These are phyloP conservation scores for Chelonoidis abingdonii DNA, from an alignment of 2,113 vertebrate genomes.

Conservation along the genomic window DNA sequence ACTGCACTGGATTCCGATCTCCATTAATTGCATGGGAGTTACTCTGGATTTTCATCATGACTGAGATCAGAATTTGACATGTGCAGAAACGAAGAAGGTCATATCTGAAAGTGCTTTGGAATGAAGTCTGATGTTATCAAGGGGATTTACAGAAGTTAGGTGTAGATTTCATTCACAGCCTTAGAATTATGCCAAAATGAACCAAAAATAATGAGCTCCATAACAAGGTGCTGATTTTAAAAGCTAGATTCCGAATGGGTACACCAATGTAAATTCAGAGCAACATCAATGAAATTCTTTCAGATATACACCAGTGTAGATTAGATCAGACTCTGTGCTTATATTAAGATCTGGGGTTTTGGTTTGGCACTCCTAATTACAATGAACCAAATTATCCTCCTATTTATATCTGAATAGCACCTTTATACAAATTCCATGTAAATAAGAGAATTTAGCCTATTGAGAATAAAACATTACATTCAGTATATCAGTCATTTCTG, in stretches of 20 bases:
- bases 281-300: background rate
- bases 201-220: background rate
- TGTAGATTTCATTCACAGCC: background rate
- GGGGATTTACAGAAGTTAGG: background rate
- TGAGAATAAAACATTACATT: background rate
- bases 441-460: background rate
- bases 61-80: background rate
- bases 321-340: background rate
- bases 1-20: background rate
- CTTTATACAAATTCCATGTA: background rate
- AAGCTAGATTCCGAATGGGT: background rate
- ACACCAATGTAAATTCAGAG: background rate
- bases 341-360: background rate
- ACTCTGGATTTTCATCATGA: background rate
- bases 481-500: background rate
- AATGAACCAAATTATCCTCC: background rate
- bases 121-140: background rate
- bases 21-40: background rate
- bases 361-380: rapidly evolving
- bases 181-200: background rate
- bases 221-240: background rate
- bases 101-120: background rate
- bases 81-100: background rate
- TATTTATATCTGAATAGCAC: background rate
- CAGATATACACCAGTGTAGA: background rate